Evolutionary conservation across 2,113 vertebrate species (phyloP), one percentile per base, ranked within the genome.

Genomic region (Gadus chalcogrammus): DNA sequence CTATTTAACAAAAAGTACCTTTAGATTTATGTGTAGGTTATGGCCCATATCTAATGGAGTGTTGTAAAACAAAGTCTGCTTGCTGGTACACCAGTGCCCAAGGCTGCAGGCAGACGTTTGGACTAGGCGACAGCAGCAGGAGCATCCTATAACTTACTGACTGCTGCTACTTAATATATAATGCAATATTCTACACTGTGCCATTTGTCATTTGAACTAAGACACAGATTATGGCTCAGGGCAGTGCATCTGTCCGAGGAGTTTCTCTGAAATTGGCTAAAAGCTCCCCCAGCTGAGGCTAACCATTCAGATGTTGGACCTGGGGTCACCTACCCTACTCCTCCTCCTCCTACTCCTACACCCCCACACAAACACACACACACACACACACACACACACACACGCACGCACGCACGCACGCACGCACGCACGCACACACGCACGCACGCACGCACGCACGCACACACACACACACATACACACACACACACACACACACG

Each of bases 141-240:
- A 93, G 92, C 93, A 90, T 93, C 94, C 94, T 92, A 92, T 97
- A 96, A 97, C 96, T 97, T 96, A 97, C 94, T 94, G 94, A 95
- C 95, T 95, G 91, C 92, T 92, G 93, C 91, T 94, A 94, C 95
- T 97, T 95, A 95, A 96, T 97, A 94, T 95, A 97, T 97, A 98
- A 98, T 97, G 94, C 92, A 97, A 95, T 98, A 95, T 97, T 94
- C 93, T 92, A 91, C 85, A 85, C 89, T 84, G 87, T 91, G 92
- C 94, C 95, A 94, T 98, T 97, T 98, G 95, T 98, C 95, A 97
- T 94, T 93, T 90, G 93, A 93, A 94, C 88, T 83, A 76, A 91
- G 93, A 94, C 93, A 91, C 92, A 94, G 96, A 98, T 97, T 96
- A 95, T 97, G 94, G 95, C 94, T 97, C 92, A 96, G 93, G 96